These are phyloP conservation scores for Tethya wilhelma DNA, from an alignment of 37 sponge, comb jelly and placozoan genomes.

Conservation along the genomic window DNA sequence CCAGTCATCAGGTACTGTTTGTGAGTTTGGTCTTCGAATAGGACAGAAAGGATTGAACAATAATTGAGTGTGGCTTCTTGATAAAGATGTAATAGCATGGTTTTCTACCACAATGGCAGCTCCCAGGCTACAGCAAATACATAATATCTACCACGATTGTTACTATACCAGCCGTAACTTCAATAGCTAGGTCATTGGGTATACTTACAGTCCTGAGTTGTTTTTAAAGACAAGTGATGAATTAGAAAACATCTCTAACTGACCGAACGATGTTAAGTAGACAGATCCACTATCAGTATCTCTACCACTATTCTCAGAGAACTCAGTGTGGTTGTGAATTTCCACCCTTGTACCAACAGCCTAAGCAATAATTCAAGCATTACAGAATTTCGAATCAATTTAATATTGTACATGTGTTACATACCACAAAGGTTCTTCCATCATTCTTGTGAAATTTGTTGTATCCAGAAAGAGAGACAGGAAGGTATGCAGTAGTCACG, in stretches of 20 bases:
- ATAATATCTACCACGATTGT: no score
- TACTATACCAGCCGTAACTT: no score
- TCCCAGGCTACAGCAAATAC: neutral
- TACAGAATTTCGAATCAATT: neutral
- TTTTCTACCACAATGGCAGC: neutral
- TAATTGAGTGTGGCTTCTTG: neutral
- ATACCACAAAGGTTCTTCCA: slow-evolving; percentile 11
- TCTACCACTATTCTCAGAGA: neutral
- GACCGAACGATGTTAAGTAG: neutral
- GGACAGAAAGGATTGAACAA: neutral
- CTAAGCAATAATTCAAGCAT: neutral
- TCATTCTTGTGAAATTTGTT: slow-evolving; percentile 18
- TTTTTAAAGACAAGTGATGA: neutral
- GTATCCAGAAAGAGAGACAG: slow-evolving; percentile 6
- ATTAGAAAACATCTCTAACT: neutral
- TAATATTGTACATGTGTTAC: neutral
- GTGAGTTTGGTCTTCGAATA: neutral
- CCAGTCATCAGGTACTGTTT: neutral
- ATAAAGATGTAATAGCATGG: neutral
- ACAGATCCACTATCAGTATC: neutral
- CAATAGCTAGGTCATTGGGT: no score
- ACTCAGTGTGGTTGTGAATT: neutral
- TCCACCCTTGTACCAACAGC: neutral
- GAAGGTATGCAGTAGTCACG: neutral
- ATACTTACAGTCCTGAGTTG: neutral